Base-by-base conservation (phyloP, 2,888 invertebrate species). In the Hirtodrosophila cameraria region DNA sequence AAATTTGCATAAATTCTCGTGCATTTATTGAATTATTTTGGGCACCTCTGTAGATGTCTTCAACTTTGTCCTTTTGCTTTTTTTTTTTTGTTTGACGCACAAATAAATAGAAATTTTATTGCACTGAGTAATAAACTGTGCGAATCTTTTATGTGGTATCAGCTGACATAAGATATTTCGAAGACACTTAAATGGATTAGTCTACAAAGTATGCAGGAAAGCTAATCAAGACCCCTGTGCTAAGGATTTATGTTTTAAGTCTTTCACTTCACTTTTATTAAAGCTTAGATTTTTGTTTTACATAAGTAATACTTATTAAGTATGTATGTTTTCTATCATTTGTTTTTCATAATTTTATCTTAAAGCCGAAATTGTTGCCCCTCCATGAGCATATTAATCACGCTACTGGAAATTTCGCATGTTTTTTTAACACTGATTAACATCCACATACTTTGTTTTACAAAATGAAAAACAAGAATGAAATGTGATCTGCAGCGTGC, bases 1-100 rank as follows among this genome's bases (percentile, higher is more conserved):
- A 13, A 11, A 20, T 30, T 18, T 31, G 28, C 27, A 30, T 15
- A 46, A 50, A 63, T 53, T 53, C 36, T 9, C 45, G 39, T 53
- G 16, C 11, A 45, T 46, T 60, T 46, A 42, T 41, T 31, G 48
- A 52, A 35, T 52, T 45, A 30, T 62, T 43, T 43, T 13, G 12
- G 12, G 15, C 25, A 36, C 27, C 7, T 31, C 13, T 30, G 12
- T n/a, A n/a, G n/a, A n/a, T n/a, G 6, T 12, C 27, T 15, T 12
- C 12, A 23, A 7, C 11, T 23, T 41, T 61, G 27, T 31, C 20
- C 18, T 23, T 39, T 16, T 36, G n/a, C 25, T 18, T 13, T 13
- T 23, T 35, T 33, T 35, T 18, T 18, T 13, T 13, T 23, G 20
- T 33, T 35, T 15, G 43, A 30, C 18, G 23, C 20, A 11, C 15